A percentile compares a stretch with the other conserved stretches of the same genome.
These are phyloP conservation scores for Ceramica pisi DNA, from an alignment of 2,888 invertebrate genomes.

Conservation along the genomic window DNA sequence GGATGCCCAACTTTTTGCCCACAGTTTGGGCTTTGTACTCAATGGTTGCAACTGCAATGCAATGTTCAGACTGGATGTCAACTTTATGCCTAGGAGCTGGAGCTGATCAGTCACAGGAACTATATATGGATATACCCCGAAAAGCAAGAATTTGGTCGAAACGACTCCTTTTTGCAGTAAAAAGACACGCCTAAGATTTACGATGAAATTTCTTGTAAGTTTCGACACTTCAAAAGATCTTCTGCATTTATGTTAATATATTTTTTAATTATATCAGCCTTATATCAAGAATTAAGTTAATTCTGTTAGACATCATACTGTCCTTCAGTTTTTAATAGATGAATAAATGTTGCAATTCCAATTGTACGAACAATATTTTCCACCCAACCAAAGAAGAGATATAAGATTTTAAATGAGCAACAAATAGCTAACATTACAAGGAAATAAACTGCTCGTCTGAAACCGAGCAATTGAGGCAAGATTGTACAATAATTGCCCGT, in stretches of 20 bases:
- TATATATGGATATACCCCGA: no score
- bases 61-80: no score
- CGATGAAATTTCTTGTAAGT: no score
- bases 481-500: slow-evolving; percentile 69
- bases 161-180: no score
- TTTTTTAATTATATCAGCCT: neutral
- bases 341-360: neutral
- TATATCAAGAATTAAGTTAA: neutral
- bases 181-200: no score
- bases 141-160: no score
- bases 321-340: neutral
- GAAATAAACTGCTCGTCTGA: slow-evolving; percentile 62
- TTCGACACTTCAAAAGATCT: neutral
- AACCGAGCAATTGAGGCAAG: slow-evolving; percentile 56
- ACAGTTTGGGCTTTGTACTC: no score
- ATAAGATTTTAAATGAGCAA: slow-evolving; percentile 28
- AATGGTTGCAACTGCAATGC: no score
- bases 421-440: slow-evolving; percentile 50
- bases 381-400: neutral
- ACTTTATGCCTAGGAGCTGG: no score
- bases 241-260: neutral
- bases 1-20: no score
- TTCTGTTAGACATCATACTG: neutral
- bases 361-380: neutral
- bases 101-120: no score